A percentile compares a stretch with the other conserved stretches of the same genome.
Evolutionary conservation across 1,140 invertebrate genomes (phyloP).

Genomic region (Sarcophaga bullata): DNA sequence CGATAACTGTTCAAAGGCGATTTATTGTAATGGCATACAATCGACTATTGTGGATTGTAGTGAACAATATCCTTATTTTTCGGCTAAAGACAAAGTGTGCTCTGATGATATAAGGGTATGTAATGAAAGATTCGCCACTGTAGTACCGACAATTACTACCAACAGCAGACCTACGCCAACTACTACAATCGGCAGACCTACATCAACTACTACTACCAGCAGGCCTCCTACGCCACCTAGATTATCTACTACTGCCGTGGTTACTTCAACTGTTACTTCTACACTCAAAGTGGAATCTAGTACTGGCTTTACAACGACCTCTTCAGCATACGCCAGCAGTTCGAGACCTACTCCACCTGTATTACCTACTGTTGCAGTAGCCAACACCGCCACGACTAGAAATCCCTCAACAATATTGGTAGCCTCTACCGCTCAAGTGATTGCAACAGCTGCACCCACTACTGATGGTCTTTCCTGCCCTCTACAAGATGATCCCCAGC

Average conservation of each 20-base stretch:
- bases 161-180: no score
- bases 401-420: no score
- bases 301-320: no score
- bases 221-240: not conserved
- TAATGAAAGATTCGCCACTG: not conserved
- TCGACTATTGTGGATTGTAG: constrained; percentile 53
- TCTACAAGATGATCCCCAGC: constrained; percentile 48
- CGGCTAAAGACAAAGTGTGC: constrained; percentile 49
- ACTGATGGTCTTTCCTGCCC: constrained; percentile 47
- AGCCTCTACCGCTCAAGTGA: no score
- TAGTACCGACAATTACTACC: not conserved
- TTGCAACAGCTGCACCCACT: no score
- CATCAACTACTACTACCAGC: not conserved
- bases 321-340: no score
- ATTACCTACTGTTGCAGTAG: no score
- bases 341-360: no score
- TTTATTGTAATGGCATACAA: constrained; percentile 56
- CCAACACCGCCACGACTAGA: no score
- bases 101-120: constrained; percentile 49
- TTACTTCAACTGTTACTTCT: not conserved
- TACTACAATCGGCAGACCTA: not conserved
- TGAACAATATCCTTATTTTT: constrained; percentile 52
- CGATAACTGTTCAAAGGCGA: constrained; percentile 53
- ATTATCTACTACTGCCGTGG: not conserved
- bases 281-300: not conserved